A percentile compares a stretch with the other conserved stretches of the same genome.
These are phyloP conservation scores for Microtus oregoni DNA, from an alignment of 2,113 vertebrate species.

Conservation along the genomic window DNA sequence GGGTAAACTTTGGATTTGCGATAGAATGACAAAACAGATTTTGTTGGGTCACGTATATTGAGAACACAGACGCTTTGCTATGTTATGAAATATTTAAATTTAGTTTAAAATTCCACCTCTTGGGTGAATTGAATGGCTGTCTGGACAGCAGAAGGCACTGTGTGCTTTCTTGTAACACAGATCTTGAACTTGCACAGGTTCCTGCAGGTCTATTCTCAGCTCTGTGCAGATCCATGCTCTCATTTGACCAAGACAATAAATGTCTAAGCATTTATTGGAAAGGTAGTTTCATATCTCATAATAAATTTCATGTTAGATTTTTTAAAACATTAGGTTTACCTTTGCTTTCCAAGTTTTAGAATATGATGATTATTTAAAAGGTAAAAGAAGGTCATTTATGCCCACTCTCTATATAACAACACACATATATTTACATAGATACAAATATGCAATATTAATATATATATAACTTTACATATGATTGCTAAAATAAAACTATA, in stretches of 20 bases:
- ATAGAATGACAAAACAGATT: neutral
- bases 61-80: neutral
- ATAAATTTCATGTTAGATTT: neutral
- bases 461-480: neutral
- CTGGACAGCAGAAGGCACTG: neutral
- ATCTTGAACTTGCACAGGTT: neutral
- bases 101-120: conserved; percentile 11
- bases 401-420: neutral
- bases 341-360: neutral
- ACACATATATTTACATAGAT: neutral
- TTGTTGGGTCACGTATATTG: neutral
- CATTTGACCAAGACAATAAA: neutral
- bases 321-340: neutral
- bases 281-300: neutral
- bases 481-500: neutral
- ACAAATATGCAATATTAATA: neutral
- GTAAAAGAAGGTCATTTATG: neutral
- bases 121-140: neutral
- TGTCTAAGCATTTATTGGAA: neutral
- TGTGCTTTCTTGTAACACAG: neutral
- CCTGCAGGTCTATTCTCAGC: neutral
- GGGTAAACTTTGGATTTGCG: neutral
- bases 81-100: neutral
- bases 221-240: neutral
- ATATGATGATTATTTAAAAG: neutral